These are phyloP conservation scores for Yponomeuta plumbellus DNA, from an alignment of 2,888 invertebrate genomes.

Conservation along the genomic window DNA sequence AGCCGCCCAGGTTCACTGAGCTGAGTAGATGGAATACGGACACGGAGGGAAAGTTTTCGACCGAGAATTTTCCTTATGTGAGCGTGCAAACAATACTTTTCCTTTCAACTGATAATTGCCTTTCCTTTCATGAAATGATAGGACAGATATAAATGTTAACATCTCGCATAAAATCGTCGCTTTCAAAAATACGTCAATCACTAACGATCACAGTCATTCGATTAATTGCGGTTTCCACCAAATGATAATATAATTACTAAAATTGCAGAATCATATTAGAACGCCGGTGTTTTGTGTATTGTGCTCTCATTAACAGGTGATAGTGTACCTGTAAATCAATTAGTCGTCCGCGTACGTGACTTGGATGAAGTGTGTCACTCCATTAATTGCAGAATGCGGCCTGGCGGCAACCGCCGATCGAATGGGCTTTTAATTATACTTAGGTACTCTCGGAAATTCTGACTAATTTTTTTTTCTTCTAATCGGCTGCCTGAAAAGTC, in stretches of 20 bases:
- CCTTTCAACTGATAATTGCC: no score
- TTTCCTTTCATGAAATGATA: no score
- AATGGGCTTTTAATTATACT: conserved; percentile 41
- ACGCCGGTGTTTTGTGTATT: conserved; percentile 46
- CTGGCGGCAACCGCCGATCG: conserved; percentile 28
- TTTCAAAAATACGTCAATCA: conserved; percentile 33
- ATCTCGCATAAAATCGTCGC: neutral
- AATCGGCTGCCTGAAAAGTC: neutral
- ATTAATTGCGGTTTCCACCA: conserved; percentile 38
- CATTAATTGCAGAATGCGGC: conserved; percentile 38
- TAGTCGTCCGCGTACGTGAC: conserved; percentile 55
- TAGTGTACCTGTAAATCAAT: conserved; percentile 28
- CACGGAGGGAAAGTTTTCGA: neutral
- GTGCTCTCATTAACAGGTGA: conserved; percentile 44
- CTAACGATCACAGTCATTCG: conserved; percentile 33
- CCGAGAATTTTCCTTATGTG: neutral
- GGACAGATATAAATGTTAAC: neutral
- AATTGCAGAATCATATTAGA: conserved; percentile 50
- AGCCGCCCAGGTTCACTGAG: neutral
- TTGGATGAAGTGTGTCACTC: conserved; percentile 51
- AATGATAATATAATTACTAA: conserved; percentile 28
- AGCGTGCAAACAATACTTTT: neutral
- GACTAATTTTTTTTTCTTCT: conserved; percentile 49
- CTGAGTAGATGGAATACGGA: neutral
- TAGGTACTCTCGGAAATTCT: conserved; percentile 42